A percentile compares a stretch with the other conserved stretches of the same genome.
Evolutionary conservation across 2,797 vertebrate species (phyloP).

Genomic region (Pseudocheirus occidentalis): DNA sequence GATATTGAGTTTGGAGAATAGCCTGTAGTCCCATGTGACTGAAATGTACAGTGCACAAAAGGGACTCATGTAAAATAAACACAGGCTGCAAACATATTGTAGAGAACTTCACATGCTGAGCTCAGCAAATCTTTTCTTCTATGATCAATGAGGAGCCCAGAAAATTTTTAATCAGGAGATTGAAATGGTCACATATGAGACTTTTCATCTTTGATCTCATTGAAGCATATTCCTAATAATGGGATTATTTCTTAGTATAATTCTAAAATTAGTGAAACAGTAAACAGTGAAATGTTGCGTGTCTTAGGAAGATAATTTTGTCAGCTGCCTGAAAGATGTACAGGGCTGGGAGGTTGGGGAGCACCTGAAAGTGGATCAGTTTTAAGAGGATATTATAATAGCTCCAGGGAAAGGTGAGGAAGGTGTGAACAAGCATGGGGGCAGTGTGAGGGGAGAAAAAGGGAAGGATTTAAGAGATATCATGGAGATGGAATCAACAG

Average conservation of each 20-base stretch:
- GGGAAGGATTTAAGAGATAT: not conserved
- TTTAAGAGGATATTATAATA: not conserved
- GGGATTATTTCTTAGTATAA: not conserved
- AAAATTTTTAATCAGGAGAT: not conserved
- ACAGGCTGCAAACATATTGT: not conserved
- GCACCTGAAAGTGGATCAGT: not conserved
- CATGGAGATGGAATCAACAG: not conserved
- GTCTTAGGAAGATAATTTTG: not conserved
- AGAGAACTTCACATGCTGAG: not conserved
- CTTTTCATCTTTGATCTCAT: not conserved
- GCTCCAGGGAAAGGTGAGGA: not conserved
- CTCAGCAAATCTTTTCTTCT: not conserved
- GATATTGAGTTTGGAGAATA: not conserved
- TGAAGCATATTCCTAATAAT: not conserved
- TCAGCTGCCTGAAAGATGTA: not conserved
- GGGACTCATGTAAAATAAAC: not conserved
- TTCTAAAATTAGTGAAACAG: not conserved
- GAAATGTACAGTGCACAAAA: not conserved
- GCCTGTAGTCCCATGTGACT: not conserved
- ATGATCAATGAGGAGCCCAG: rapidly evolving
- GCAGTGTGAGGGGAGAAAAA: not conserved
- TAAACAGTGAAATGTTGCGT: not conserved
- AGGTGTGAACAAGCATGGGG: not conserved
- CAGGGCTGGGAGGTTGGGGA: not conserved
- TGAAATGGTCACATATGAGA: not conserved